Evolutionary conservation across 1,140 invertebrate genomes (phyloP).

Genomic region (Tetramorium alpestre): DNA sequence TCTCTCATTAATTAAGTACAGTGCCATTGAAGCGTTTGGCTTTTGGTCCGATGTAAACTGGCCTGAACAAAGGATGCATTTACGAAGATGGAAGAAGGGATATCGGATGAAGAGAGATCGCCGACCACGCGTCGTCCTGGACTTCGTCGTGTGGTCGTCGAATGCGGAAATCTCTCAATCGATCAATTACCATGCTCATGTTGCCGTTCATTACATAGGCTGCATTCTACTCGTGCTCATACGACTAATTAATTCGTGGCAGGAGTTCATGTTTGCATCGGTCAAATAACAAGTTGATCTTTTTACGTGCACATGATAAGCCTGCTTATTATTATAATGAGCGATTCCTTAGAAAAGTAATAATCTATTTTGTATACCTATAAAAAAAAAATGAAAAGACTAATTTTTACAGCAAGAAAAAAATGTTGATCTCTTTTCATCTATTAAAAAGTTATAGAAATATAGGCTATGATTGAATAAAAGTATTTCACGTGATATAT

Average conservation of each 20-base stretch:
- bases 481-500: background rate
- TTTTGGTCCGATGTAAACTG: conserved; percentile 62
- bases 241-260: conserved; percentile 55
- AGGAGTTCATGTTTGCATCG: conserved; percentile 1
- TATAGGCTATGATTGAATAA: background rate
- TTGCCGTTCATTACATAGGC: conserved; percentile 30
- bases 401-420: background rate
- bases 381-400: background rate
- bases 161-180: conserved; percentile 63
- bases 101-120: conserved; percentile 38
- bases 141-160: conserved; percentile 36
- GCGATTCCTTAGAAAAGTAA: background rate
- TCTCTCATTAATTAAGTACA: conserved; percentile 74
- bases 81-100: conserved; percentile 39
- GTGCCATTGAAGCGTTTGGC: conserved; percentile 60
- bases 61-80: conserved; percentile 65
- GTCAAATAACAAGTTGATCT: background rate
- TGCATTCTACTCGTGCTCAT: conserved; percentile 39
- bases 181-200: conserved; percentile 60
- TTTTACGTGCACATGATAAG: background rate
- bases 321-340: background rate
- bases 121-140: conserved; percentile 19
- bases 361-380: background rate
- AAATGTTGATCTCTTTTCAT: background rate
- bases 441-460: background rate